Evolutionary conservation across 2,797 vertebrate genomes (phyloP).

Genomic region (Lacerta agilis): DNA sequence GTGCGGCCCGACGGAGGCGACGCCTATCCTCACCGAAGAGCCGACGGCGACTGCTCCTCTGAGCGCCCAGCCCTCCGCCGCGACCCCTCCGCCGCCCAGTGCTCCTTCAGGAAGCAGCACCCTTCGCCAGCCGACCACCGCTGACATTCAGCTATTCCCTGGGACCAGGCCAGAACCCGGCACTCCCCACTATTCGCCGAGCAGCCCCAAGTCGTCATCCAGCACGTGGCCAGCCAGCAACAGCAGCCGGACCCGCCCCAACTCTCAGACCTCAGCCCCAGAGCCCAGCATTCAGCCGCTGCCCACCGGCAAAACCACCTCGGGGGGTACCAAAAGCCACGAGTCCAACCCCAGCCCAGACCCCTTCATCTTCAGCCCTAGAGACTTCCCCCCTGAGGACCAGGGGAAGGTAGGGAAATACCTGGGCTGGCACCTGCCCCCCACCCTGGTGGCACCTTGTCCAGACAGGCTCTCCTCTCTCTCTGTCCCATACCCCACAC

Average conservation of each 20-base stretch:
- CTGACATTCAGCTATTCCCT: neutral
- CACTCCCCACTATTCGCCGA: neutral
- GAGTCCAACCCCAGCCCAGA: accelerated
- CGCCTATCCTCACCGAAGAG: neutral
- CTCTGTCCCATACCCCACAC: neutral
- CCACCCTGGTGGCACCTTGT: neutral
- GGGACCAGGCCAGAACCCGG: neutral
- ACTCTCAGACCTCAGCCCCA: accelerated
- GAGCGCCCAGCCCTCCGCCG: too few species aligned
- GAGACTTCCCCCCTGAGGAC: neutral
- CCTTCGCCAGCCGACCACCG: too few species aligned
- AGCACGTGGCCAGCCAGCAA: accelerated
- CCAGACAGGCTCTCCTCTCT: too few species aligned
- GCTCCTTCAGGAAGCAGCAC: too few species aligned
- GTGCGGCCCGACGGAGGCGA: neutral
- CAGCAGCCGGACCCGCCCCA: neutral
- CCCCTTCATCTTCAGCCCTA: neutral
- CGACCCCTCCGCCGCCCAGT: neutral
- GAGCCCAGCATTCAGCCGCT: too few species aligned
- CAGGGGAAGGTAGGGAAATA: neutral
- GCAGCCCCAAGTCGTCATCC: too few species aligned
- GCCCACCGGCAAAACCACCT: neutral
- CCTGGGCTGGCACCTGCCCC: neutral
- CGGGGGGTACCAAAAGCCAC: neutral
- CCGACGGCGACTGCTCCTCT: neutral